Conservation (phyloP, 2,888 invertebrate genomes). For the Protophormia terraenovae region DNA sequence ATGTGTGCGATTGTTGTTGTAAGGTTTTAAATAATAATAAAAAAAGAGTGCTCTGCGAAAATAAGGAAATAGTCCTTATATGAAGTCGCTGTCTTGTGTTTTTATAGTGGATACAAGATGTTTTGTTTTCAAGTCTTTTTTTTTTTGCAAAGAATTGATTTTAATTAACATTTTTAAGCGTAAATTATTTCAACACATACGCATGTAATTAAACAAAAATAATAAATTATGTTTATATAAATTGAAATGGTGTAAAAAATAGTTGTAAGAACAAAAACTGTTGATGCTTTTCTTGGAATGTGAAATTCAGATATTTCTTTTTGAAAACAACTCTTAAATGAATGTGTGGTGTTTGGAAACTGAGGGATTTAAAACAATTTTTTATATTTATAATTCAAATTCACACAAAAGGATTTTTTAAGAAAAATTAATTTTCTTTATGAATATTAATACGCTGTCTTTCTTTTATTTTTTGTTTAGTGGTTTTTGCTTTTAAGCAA, state of each 20-base stretch:
- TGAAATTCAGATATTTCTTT: neutral
- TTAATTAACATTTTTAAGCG: slow-evolving; percentile 77
- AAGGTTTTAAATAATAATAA: slow-evolving; percentile 28
- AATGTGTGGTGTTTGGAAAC: neutral
- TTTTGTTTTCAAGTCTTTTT: slow-evolving; percentile 48
- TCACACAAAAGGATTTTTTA: neutral
- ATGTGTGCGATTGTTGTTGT: slow-evolving; percentile 60
- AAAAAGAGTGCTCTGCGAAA: slow-evolving; percentile 46
- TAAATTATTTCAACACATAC: slow-evolving; percentile 71
- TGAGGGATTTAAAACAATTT: neutral
- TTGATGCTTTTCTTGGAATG: neutral
- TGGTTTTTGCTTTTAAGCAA: slow-evolving; percentile 34
- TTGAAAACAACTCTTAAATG: slow-evolving; percentile 54
- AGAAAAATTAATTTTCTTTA: neutral
- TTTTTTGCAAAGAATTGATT: slow-evolving; percentile 62
- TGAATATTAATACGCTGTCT: neutral
- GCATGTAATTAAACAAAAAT: slow-evolving; percentile 69
- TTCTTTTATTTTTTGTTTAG: neutral
- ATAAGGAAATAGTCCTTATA: neutral
- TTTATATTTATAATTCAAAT: neutral
- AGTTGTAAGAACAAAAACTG: neutral
- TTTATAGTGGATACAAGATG: slow-evolving; percentile 33
- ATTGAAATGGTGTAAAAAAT: neutral
- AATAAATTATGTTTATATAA: neutral
- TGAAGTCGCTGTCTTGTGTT: neutral